A percentile compares a stretch with the other conserved stretches of the same genome.
Conservation (phyloP, 2,797 vertebrate genomes). For the Xiphophorus birchmanni region DNA sequence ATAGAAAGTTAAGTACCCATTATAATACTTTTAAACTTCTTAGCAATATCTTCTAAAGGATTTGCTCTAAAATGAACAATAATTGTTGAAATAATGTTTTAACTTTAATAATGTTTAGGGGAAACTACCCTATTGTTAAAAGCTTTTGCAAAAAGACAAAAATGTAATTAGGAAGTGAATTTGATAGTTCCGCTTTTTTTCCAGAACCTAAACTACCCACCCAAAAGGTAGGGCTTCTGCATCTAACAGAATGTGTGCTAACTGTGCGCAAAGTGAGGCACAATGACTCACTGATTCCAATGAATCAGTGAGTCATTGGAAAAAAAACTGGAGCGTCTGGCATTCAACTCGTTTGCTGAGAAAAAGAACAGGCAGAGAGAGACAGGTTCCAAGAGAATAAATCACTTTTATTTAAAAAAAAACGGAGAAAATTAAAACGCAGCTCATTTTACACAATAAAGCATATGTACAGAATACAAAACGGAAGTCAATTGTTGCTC, state of each 20-base stretch:
- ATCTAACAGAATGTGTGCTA: neutral
- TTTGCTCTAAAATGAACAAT: neutral
- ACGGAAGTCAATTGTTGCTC: conserved; percentile 52
- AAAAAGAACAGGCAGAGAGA: neutral
- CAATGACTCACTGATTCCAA: no score
- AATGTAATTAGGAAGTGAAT: neutral
- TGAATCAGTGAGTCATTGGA: neutral
- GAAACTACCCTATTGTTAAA: neutral
- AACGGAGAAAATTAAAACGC: conserved; percentile 56
- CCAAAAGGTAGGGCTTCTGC: neutral
- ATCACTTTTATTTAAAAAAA: conserved; percentile 70
- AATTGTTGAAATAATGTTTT: neutral
- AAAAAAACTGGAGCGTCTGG: conserved; percentile 13
- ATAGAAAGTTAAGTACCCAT: neutral
- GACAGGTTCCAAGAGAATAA: conserved; percentile 28
- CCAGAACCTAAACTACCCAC: neutral
- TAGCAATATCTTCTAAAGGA: neutral
- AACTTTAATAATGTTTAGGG: neutral
- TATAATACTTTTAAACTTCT: neutral
- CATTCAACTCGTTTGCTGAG: neutral
- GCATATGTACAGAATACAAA: conserved; percentile 81
- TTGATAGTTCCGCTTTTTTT: neutral
- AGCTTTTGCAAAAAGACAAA: neutral
- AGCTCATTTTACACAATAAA: conserved; percentile 85
- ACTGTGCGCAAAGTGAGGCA: neutral